Evolutionary conservation across 2,888 invertebrate species (phyloP), one percentile per base, ranked within the genome.

Genomic region (Nineta flava): DNA sequence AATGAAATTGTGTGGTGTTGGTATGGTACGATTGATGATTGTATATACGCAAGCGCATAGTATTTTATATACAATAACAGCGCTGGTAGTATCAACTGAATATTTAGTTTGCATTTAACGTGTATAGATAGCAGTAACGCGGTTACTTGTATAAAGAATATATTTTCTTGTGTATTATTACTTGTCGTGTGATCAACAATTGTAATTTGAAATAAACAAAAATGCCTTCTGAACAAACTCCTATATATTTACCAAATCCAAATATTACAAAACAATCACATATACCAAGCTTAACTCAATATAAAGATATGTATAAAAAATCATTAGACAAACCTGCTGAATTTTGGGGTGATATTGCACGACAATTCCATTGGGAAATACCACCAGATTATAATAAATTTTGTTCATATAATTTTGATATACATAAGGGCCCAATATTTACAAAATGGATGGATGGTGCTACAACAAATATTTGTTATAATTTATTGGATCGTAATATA

Each of bases 371-470:
- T 66, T 99, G 95, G 90, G 87, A 91, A 64, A 81, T 81, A 19
- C 78, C 81, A 46, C 76, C 79, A 47, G 76, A 83, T 55, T 72
- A 77, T 51, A 79, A 81, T 51, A 81, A 83, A 57, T 90, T 94
- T 63, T 73, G 87, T 59, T 81, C 84, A 12, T 95, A 86, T 68
- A 97, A 97, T 69, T 96, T 97, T 64, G 85, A 97, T 66, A 67
- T 84, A 46, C 76, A 75, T 55, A 85, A 91, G 65, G 97, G 97
- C 47, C 84, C 86, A 10, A 83, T 99, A 58, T 87, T 77, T 59
- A 83, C 92, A 44, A 91, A 88, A 67, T 99, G 94, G 88, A 81
- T 99, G 83, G 86, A 90, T 60, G 96, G 93, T 9, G 90, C 90
- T 4, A 81, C 84, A 35, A 97, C 96, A 40, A 99, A 99, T 67